These are phyloP conservation scores for Eilema depressum DNA, from an alignment of 2,888 invertebrate genomes.

Conservation along the genomic window DNA sequence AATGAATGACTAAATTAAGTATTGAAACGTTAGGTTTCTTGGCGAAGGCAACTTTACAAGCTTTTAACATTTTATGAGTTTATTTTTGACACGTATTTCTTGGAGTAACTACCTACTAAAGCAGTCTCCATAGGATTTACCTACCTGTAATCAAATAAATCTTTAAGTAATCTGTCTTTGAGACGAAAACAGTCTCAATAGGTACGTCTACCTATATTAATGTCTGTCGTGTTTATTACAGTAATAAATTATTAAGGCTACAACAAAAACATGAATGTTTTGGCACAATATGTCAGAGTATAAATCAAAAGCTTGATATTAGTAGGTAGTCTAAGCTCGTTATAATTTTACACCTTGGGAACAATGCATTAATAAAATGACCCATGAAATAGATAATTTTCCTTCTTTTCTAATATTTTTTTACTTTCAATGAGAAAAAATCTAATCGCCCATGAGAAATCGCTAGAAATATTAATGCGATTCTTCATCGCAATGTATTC, in stretches of 20 bases:
- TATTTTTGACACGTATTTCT: not conserved
- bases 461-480: constrained; percentile 45
- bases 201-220: constrained; percentile 52
- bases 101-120: not conserved
- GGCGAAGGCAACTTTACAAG: constrained; percentile 5
- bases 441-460: constrained; percentile 24
- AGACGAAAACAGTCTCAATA: constrained; percentile 40
- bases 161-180: constrained; percentile 15
- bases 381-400: constrained; percentile 64
- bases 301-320: constrained; percentile 75
- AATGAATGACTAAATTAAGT: constrained; percentile 40
- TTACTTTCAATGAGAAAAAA: constrained; percentile 2
- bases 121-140: not conserved
- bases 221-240: constrained; percentile 75
- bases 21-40: constrained; percentile 14
- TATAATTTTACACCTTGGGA: constrained; percentile 78
- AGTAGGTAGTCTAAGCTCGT: constrained; percentile 57
- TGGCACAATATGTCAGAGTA: constrained; percentile 79
- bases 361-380: constrained; percentile 73
- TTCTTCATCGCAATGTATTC: constrained; percentile 48
- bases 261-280: constrained; percentile 77
- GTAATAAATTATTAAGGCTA: constrained; percentile 77
- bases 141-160: not conserved
- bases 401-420: constrained; percentile 34
- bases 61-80: constrained; percentile 12